Base-by-base conservation (phyloP, 2,888 invertebrate species). In the Stenichneumon culpator region DNA sequence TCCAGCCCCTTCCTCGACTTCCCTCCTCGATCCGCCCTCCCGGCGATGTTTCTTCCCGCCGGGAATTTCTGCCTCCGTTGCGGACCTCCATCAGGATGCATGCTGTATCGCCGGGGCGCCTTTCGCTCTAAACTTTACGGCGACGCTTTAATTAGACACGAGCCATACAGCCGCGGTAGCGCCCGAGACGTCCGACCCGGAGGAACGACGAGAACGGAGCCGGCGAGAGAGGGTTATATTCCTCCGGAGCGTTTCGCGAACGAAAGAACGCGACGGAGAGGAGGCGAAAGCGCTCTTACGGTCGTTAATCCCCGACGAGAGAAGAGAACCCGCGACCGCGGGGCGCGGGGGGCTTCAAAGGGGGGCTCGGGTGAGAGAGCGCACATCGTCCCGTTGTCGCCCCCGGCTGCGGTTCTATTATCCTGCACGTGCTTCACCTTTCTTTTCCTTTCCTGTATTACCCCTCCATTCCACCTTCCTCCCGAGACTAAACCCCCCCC, bases 81-180 rank as follows among this genome's bases (percentile, higher is more conserved):
- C 74, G 47, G 47, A 50, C 63, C 50, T 52, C 75, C 50, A 65
- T 65, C 75, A 63, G 75, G 75, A 75, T 75, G 50, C 74, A 65
- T 32, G 74, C 74, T 65, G 74, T 74, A 74, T 74, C 74, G 74
- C 50, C 47, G 60, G 60, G 2, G 50, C 52, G 50, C 67, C 28
- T 19, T 22, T 72, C 72, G 39, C 72, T 50, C 67, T 57, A 79
- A 79, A 79, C 72, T 79, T 79, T 79, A 79, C 79, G 79, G 79
- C 65, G 50, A 79, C 65, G 79, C 72, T 79, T 79, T 79, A 79
- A 72, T 79, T 79, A 73, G 79, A 72, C 72, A 72, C 79, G 72
- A 79, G 65, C 47, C 39, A 22, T 39, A 16, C 3, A 28, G 63
- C 32, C 19, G 7, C 32, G 32, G 52, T 52, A 28, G 65, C 50